Evolutionary conservation across 2,888 invertebrate genomes (phyloP).

Genomic region (Merodon equestris): DNA sequence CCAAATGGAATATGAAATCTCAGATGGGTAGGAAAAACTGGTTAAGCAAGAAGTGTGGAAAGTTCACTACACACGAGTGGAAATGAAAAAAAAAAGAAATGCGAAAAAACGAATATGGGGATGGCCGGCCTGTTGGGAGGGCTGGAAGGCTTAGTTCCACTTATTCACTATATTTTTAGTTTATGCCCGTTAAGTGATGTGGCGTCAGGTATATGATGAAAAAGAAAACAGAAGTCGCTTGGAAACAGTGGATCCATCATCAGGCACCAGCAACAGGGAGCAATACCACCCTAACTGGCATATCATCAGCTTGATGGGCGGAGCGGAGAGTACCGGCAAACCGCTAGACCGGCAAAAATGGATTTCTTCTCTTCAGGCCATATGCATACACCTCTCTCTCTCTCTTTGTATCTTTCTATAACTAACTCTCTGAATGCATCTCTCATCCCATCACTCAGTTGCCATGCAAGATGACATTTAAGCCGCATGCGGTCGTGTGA

Average conservation of each 20-base stretch:
- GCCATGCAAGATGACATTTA: conserved; percentile 45
- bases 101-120: too few species aligned
- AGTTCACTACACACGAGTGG: conserved; percentile 59
- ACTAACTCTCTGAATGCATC: background rate
- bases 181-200: conserved; percentile 53
- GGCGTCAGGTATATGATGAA: conserved; percentile 44
- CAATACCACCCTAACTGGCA: conserved; percentile 36
- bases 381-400: conserved; percentile 5
- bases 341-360: conserved; percentile 53
- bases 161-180: conserved; percentile 56
- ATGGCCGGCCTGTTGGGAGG: conserved; percentile 37
- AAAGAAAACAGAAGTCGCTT: conserved; percentile 41
- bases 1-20: conserved; percentile 56
- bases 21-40: conserved; percentile 8
- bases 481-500: conserved; percentile 53
- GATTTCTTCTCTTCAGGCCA: conserved; percentile 19
- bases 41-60: conserved; percentile 30
- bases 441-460: conserved; percentile 3
- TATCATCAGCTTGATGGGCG: conserved; percentile 40
- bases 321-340: conserved; percentile 42
- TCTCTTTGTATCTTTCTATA: conserved; percentile 3
- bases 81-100: conserved; percentile 23
- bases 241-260: conserved; percentile 52
- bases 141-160: conserved; percentile 50
- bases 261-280: conserved; percentile 60